These are phyloP conservation scores for Echiichthys vipera DNA, from an alignment of 2,797 vertebrate genomes.

Conservation along the genomic window DNA sequence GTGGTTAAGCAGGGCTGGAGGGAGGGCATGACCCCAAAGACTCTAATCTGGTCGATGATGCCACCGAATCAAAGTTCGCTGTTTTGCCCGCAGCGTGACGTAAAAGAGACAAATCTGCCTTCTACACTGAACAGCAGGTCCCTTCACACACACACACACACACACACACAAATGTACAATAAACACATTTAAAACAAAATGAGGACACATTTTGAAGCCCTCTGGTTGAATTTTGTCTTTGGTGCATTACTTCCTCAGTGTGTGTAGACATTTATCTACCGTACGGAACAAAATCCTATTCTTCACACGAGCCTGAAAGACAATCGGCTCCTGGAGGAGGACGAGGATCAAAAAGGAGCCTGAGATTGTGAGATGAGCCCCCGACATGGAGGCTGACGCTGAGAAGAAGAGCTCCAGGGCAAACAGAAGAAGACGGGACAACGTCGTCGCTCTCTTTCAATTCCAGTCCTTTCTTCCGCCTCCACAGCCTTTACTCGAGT, in stretches of 20 bases:
- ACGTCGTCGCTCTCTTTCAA: conserved; percentile 36
- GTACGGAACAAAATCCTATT: conserved; percentile 30
- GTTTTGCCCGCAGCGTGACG: not conserved
- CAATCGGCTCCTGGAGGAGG: not conserved
- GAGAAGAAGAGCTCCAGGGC: conserved; percentile 58
- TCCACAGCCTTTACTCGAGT: conserved; percentile 15
- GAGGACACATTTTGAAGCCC: not conserved
- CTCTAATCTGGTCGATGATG: conserved; percentile 26
- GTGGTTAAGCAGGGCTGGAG: not conserved
- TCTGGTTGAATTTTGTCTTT: not conserved
- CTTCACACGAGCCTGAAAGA: conserved; percentile 31
- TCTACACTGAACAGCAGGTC: not conserved
- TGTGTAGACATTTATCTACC: conserved; percentile 26
- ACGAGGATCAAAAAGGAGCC: conserved; percentile 37
- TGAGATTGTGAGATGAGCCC: conserved; percentile 60
- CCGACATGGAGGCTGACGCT: conserved; percentile 61
- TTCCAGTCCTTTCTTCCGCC: conserved; percentile 16
- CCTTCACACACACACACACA: not conserved
- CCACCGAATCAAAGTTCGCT: not conserved
- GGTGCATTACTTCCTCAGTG: not conserved
- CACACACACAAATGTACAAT: not conserved
- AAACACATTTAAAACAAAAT: not conserved
- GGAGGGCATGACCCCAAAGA: conserved; percentile 6
- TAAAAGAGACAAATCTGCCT: not conserved
- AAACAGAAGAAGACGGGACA: conserved; percentile 52